phyloP scores from a whole-genome alignment of 2,113 vertebrate species.

The Dipodomys stephensi region DNA sequence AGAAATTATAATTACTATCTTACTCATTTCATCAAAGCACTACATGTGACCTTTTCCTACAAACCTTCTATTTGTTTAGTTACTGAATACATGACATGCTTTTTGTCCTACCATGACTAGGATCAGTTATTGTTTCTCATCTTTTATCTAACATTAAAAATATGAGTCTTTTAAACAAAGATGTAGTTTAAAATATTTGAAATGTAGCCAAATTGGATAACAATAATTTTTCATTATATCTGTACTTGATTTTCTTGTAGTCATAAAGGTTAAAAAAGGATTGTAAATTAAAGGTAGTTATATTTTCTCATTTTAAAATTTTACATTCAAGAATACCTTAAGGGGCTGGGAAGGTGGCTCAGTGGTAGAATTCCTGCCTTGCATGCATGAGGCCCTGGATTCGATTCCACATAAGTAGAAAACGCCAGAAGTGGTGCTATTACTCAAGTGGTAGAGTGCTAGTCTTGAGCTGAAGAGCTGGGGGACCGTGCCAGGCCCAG shows the following conservation, averaged over 20 bases:
- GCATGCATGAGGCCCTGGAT: too few relatives aligned
- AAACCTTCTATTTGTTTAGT: constrained; percentile 50
- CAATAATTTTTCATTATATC: constrained; percentile 37
- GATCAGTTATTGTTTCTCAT: constrained; percentile 3
- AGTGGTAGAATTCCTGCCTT: too few relatives aligned
- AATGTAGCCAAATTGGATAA: constrained; percentile 39
- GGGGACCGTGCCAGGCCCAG: too few relatives aligned
- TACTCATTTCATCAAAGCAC: constrained; percentile 60
- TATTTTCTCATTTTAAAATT: constrained; percentile 49
- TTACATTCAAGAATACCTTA: constrained; percentile 44
- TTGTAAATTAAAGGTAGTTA: constrained; percentile 37
- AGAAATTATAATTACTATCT: constrained; percentile 34
- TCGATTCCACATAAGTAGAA: too few relatives aligned
- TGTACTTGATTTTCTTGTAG: constrained; percentile 53
- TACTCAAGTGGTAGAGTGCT: too few relatives aligned
- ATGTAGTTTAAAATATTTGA: constrained; percentile 37
- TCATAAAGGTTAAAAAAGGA: constrained; percentile 57
- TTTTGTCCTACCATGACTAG: neutral
- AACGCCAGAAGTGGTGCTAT: too few relatives aligned
- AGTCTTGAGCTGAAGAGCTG: too few relatives aligned
- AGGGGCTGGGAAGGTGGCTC: neutral
- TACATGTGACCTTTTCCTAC: constrained; percentile 52
- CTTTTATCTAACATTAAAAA: constrained; percentile 61
- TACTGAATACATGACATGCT: neutral
- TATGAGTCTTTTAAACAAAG: constrained; percentile 46